These are phyloP conservation scores for Mionectes macconnelli DNA, from an alignment of 2,113 vertebrate genomes.

Conservation along the genomic window DNA sequence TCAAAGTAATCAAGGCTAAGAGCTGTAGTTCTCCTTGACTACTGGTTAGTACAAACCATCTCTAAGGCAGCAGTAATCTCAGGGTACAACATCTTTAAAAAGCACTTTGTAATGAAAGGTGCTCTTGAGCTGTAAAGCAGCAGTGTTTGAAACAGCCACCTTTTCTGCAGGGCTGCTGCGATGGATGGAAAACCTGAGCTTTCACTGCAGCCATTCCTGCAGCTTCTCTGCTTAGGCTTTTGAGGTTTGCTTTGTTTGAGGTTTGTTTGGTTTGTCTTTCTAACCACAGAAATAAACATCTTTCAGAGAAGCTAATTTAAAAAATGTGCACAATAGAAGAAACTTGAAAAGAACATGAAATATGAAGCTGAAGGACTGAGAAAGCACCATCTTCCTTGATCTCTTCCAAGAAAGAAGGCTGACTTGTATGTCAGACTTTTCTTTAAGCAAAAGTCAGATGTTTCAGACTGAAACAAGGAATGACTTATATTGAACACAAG, in stretches of 20 bases:
- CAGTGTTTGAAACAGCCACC: background rate
- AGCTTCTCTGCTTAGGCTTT: background rate
- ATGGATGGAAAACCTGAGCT: background rate
- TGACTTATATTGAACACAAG: background rate
- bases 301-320: background rate
- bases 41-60: background rate
- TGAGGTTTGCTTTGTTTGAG: background rate
- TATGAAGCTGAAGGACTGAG: constrained; percentile 16
- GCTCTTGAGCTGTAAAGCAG: background rate
- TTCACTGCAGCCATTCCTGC: background rate
- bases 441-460: background rate
- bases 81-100: background rate
- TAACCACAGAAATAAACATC: background rate
- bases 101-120: constrained; percentile 24
- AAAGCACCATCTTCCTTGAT: background rate
- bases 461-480: background rate
- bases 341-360: background rate
- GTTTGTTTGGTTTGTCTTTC: background rate
- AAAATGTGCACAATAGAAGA: background rate
- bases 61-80: background rate
- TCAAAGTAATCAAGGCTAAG: constrained; percentile 16
- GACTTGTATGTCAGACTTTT: background rate
- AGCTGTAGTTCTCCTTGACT: background rate
- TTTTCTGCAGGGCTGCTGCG: background rate
- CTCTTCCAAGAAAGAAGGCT: background rate